Conservation (phyloP, 2,113 vertebrate genomes). For the Cheilinus undulatus region DNA sequence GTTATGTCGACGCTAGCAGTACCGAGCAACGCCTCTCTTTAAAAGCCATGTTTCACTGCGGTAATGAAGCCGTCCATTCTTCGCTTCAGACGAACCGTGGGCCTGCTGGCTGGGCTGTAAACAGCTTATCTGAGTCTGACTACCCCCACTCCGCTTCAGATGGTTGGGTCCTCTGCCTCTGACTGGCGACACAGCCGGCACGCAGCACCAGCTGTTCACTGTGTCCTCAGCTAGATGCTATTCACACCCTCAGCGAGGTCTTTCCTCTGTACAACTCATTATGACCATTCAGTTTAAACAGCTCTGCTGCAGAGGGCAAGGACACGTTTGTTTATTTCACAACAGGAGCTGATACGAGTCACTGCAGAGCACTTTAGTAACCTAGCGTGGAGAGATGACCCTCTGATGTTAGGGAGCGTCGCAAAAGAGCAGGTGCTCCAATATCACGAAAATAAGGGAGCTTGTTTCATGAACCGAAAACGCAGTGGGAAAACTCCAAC, state of each 20-base stretch:
- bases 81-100: slow-evolving; percentile 34
- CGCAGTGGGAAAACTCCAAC: neutral
- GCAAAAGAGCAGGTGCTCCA: slow-evolving; percentile 7
- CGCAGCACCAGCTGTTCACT: slow-evolving; percentile 46
- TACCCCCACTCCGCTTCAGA: slow-evolving; percentile 55
- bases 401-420: slow-evolving; percentile 44
- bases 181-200: slow-evolving; percentile 25
- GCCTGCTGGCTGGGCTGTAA: slow-evolving; percentile 58
- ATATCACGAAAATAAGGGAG: neutral
- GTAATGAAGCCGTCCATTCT: slow-evolving; percentile 39
- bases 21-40: slow-evolving; percentile 30
- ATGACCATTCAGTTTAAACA: neutral
- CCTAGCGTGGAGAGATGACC: neutral
- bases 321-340: neutral
- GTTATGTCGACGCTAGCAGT: slow-evolving; percentile 39
- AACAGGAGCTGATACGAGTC: neutral
- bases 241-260: neutral
- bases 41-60: slow-evolving; percentile 47
- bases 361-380: neutral
- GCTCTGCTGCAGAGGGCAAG: neutral
- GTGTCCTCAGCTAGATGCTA: neutral
- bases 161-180: slow-evolving; percentile 66
- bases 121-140: slow-evolving; percentile 70
- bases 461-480: neutral
- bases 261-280: neutral